A percentile compares a stretch with the other conserved stretches of the same genome.
Conservation (phyloP, 2,113 vertebrate species). For the Platichthys stellatus region DNA sequence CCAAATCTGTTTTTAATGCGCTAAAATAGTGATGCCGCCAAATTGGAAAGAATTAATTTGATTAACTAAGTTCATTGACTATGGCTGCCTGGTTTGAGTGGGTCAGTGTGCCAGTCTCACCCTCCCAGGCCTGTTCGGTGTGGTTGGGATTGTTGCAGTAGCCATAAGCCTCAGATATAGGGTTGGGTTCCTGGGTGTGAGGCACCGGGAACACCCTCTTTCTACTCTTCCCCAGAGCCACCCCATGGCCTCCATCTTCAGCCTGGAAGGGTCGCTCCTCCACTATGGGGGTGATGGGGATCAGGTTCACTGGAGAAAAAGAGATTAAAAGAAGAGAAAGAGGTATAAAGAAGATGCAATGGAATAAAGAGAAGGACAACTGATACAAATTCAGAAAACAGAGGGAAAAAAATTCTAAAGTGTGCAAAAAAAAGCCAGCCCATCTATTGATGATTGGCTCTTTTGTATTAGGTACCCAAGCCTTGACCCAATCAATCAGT, state of each 20-base stretch:
- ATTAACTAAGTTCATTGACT: background rate
- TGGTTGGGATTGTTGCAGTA: slow-evolving; percentile 93
- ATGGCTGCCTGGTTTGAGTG: background rate
- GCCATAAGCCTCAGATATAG: slow-evolving; percentile 86
- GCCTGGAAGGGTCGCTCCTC: slow-evolving; percentile 74
- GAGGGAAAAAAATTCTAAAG: no score
- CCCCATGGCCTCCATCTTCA: slow-evolving; percentile 22
- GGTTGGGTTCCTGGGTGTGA: slow-evolving; percentile 85
- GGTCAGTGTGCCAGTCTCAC: slow-evolving; percentile 74
- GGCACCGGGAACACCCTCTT: slow-evolving; percentile 90
- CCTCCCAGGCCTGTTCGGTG: slow-evolving; percentile 93
- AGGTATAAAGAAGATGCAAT: no score
- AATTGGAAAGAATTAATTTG: background rate
- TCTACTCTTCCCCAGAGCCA: slow-evolving; percentile 84
- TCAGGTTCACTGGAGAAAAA: slow-evolving; percentile 86
- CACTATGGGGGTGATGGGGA: slow-evolving; percentile 82
- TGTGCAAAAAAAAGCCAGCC: background rate
- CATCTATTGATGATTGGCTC: no score
- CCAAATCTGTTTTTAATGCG: background rate
- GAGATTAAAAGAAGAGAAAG: background rate
- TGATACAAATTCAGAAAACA: background rate
- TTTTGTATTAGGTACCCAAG: no score
- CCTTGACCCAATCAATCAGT: no score
- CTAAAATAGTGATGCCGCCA: background rate
- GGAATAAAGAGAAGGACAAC: background rate